Percentiles rank a stretch among this genome's conserved stretches.
phyloP scores from a whole-genome alignment of 1,140 invertebrate genomes.

The Venustaconcha ellipsiformis region DNA sequence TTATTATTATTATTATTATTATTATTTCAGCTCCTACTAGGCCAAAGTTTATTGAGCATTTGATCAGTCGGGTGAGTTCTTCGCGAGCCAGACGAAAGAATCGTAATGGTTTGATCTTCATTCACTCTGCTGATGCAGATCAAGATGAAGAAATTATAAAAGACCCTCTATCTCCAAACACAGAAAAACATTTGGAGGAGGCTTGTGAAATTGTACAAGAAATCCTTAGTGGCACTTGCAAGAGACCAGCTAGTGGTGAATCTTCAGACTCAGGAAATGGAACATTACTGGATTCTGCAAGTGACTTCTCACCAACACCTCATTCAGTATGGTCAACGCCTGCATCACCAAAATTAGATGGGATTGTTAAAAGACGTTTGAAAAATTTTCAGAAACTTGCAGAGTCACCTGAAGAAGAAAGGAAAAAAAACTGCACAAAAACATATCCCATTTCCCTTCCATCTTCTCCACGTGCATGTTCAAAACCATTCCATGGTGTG shows the following conservation, averaged over 20 bases:
- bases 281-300: conserved; percentile 26
- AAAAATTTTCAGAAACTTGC: conserved; percentile 26
- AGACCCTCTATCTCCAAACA: conserved; percentile 24
- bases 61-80: conserved; percentile 26
- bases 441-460: conserved; percentile 5
- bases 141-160: conserved; percentile 5
- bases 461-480: conserved; percentile 3
- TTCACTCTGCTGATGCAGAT: not conserved
- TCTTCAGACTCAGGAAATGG: conserved; percentile 28
- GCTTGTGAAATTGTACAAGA: conserved; percentile 30
- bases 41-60: conserved; percentile 33
- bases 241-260: conserved; percentile 21
- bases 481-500: conserved; percentile 20
- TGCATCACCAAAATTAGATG: conserved; percentile 28
- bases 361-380: conserved; percentile 26
- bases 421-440: conserved; percentile 17
- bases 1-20: conserved; percentile 7
- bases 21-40: conserved; percentile 26
- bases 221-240: conserved; percentile 5
- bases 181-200: conserved; percentile 17
- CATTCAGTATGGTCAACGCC: conserved; percentile 27
- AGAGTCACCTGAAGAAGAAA: conserved; percentile 2
- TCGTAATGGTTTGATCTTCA: conserved; percentile 13
- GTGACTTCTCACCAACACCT: conserved; percentile 30
- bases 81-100: not conserved